Conservation (phyloP, 2,797 vertebrate species). For the Ctenosaura bakeri region DNA sequence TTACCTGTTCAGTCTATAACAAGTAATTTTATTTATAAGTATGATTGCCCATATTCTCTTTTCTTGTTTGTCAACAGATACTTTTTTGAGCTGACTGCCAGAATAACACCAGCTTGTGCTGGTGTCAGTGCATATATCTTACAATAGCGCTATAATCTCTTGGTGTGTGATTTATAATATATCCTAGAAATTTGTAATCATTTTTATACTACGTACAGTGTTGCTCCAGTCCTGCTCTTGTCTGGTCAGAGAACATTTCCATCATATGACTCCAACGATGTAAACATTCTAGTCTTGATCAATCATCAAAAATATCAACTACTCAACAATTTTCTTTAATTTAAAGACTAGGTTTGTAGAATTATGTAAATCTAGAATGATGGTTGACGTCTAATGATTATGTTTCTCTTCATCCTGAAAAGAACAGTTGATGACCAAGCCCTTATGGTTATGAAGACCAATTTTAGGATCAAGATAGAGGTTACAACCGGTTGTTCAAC, state of each 20-base stretch:
- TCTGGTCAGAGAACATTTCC: no score
- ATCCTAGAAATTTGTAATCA: not conserved
- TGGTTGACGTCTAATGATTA: not conserved
- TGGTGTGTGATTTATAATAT: not conserved
- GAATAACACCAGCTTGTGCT: not conserved
- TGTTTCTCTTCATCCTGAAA: not conserved
- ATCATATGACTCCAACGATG: not conserved
- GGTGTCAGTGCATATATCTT: not conserved
- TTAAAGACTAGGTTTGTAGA: not conserved
- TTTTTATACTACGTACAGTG: not conserved
- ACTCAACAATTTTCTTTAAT: not conserved
- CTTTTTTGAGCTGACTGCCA: not conserved
- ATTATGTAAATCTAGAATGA: not conserved
- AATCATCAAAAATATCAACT: not conserved
- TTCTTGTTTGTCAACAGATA: not conserved
- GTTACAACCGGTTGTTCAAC: no score
- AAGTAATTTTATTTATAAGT: not conserved
- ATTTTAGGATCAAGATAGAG: no score
- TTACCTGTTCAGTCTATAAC: not conserved
- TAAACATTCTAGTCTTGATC: not conserved
- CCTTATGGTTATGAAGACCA: not conserved
- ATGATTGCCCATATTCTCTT: not conserved
- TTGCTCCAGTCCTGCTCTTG: not conserved
- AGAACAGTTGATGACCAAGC: not conserved
- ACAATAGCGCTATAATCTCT: not conserved